These are phyloP conservation scores for Leptinotarsa rubiginosa DNA, from an alignment of 2,888 invertebrate genomes.

Conservation along the genomic window DNA sequence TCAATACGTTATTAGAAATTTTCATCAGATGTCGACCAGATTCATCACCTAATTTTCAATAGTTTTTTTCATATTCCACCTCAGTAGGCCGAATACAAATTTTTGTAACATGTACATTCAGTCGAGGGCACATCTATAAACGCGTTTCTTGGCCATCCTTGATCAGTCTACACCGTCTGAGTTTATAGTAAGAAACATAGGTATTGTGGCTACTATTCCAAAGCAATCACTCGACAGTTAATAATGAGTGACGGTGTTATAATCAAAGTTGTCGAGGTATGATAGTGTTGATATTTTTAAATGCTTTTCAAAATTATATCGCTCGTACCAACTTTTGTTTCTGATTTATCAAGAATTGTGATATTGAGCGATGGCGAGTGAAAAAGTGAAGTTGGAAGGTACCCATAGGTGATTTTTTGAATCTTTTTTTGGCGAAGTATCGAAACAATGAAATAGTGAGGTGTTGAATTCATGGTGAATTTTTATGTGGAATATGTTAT, in stretches of 20 bases:
- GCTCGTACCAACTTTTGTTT: not conserved
- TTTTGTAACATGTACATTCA: not conserved
- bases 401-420: not conserved
- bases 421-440: not conserved
- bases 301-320: not conserved
- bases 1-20: too few species aligned
- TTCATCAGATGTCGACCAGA: too few species aligned
- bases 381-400: not conserved
- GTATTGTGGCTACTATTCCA: not conserved
- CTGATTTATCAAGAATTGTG: not conserved
- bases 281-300: not conserved
- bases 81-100: not conserved
- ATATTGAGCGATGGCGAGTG: not conserved
- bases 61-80: too few species aligned
- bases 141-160: not conserved
- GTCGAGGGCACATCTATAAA: not conserved
- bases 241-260: not conserved
- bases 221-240: not conserved
- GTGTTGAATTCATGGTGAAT: not conserved
- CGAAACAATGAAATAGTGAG: not conserved
- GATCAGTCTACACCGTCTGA: constrained; percentile 1
- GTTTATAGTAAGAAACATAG: not conserved
- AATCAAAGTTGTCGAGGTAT: constrained; percentile 6
- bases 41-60: too few species aligned
- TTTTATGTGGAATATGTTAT: not conserved